Percentiles rank a stretch among this genome's conserved stretches.
Conservation (phyloP, 2,888 invertebrate species). For the Zygothrica quintamaculata region DNA sequence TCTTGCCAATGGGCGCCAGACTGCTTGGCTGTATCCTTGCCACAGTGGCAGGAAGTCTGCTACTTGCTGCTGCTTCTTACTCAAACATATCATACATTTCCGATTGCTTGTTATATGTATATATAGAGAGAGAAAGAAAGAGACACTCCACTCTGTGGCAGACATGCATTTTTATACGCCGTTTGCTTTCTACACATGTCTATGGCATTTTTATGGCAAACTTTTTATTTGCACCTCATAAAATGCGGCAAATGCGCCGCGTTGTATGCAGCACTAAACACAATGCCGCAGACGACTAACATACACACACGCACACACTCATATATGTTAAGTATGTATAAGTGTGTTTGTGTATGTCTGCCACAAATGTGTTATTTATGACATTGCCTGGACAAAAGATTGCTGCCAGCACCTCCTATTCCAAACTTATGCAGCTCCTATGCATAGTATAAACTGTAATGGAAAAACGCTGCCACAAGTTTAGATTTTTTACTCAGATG, state of each 20-base stretch:
- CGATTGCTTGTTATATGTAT: conserved; percentile 59
- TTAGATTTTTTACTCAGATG: conserved; percentile 12
- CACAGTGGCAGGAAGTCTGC: conserved; percentile 22
- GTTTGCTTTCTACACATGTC: conserved; percentile 66
- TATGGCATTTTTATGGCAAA: conserved; percentile 79
- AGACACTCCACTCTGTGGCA: conserved; percentile 45
- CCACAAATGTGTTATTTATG: conserved; percentile 79
- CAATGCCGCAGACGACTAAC: conserved; percentile 48
- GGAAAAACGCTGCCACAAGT: conserved; percentile 42
- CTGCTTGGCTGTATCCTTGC: conserved; percentile 7
- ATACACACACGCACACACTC: conserved; percentile 5
- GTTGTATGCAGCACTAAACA: conserved; percentile 74
- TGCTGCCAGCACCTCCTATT: conserved; percentile 11
- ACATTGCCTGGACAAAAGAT: conserved; percentile 58
- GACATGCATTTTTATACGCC: conserved; percentile 75
- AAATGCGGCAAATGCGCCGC: conserved; percentile 81
- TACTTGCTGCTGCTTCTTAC: background rate
- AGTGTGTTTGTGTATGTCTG: conserved; percentile 49
- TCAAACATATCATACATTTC: conserved; percentile 40
- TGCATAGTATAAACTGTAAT: conserved; percentile 38
- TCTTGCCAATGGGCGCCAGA: conserved; percentile 20
- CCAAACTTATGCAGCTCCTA: conserved; percentile 3
- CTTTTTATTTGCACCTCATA: conserved; percentile 84
- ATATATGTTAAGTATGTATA: conserved; percentile 13
- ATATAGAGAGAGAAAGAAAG: conserved; percentile 18